A percentile compares a stretch with the other conserved stretches of the same genome.
phyloP scores from a whole-genome alignment of 2,797 vertebrate species.

The Acanthurus lineatus region DNA sequence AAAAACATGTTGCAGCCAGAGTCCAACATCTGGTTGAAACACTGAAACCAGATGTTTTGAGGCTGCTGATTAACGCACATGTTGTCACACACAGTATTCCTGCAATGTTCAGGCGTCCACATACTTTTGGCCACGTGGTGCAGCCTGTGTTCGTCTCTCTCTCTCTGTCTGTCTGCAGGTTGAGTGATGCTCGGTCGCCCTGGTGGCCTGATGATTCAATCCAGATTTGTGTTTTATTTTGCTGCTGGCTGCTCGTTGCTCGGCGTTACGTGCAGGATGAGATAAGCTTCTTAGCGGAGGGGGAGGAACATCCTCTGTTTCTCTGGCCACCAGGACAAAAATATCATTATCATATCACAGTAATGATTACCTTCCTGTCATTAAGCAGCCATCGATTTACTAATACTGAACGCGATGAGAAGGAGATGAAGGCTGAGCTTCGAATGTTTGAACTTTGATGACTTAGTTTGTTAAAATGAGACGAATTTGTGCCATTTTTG shows the following conservation, averaged over 20 bases:
- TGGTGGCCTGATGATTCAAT: conserved; percentile 53
- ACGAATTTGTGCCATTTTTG: not conserved
- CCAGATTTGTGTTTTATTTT: conserved; percentile 62
- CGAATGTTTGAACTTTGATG: not conserved
- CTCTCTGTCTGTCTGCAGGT: conserved; percentile 11
- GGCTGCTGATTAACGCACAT: too few relatives aligned
- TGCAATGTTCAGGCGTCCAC: conserved; percentile 8
- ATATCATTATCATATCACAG: not conserved
- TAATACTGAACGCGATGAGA: not conserved
- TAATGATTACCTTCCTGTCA: not conserved
- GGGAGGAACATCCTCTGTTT: conserved; percentile 21
- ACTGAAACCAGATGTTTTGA: not conserved
- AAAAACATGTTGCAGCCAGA: not conserved
- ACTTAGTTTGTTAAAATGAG: not conserved
- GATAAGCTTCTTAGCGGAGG: conserved; percentile 72
- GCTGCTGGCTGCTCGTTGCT: conserved; percentile 53
- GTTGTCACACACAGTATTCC: not conserved
- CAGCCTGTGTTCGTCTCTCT: conserved; percentile 28
- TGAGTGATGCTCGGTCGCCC: conserved; percentile 34
- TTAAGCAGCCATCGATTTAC: not conserved
- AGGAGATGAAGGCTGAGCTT: too few relatives aligned
- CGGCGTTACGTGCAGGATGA: conserved; percentile 47
- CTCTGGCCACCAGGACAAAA: not conserved
- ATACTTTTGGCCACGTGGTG: conserved; percentile 1
- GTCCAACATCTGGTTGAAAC: not conserved